Conservation (phyloP, 2,888 invertebrate species). For the Parnassius apollo region DNA sequence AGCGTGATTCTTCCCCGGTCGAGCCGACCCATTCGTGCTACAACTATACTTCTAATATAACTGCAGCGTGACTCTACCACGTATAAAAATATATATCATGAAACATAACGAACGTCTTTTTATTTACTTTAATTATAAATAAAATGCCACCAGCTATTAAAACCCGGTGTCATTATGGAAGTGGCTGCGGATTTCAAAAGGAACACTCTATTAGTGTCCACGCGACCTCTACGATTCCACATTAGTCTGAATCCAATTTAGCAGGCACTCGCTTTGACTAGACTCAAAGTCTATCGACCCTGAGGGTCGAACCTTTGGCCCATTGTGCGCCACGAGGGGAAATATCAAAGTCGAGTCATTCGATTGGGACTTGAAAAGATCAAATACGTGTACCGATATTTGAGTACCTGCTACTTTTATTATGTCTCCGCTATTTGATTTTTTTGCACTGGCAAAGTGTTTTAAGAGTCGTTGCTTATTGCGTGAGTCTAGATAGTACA, state of each 20-base stretch:
- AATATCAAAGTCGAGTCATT: slow-evolving; percentile 69
- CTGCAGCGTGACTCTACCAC: too few species aligned
- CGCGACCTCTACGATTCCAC: slow-evolving; percentile 19
- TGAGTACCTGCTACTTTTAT: slow-evolving; percentile 58
- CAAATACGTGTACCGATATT: slow-evolving; percentile 58
- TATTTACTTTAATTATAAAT: background rate
- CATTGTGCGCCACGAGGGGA: slow-evolving; percentile 61
- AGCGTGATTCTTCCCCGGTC: too few species aligned
- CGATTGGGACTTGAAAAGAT: slow-evolving; percentile 75
- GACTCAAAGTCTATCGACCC: slow-evolving; percentile 52
- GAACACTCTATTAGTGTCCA: slow-evolving; percentile 16
- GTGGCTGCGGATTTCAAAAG: slow-evolving; percentile 16
- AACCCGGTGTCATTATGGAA: slow-evolving; percentile 11
- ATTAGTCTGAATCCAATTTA: slow-evolving; percentile 27
- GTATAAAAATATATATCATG: too few species aligned
- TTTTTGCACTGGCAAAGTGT: slow-evolving; percentile 28
- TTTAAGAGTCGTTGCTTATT: background rate
- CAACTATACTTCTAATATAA: too few species aligned
- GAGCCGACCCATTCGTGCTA: too few species aligned
- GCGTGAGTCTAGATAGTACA: background rate
- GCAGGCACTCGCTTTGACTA: slow-evolving; percentile 55
- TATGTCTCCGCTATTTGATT: slow-evolving; percentile 38
- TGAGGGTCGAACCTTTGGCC: slow-evolving; percentile 45
- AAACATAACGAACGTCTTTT: background rate
- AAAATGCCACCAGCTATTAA: slow-evolving; percentile 7